Conservation (phyloP, 2,113 vertebrate species). For the Chrysochloris asiatica region DNA sequence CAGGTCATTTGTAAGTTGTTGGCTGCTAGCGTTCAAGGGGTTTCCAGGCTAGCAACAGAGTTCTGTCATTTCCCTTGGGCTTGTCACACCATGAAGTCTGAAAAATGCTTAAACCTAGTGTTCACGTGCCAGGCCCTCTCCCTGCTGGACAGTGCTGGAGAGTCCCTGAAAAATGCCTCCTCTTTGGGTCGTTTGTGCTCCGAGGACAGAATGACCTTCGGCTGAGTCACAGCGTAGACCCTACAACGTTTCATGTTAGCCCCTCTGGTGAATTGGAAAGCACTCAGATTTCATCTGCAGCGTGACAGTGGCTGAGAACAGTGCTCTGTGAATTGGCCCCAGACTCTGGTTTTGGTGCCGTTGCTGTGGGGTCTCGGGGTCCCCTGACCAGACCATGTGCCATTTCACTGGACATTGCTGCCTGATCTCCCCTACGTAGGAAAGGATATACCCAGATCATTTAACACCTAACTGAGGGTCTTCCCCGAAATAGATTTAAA, state of each 20-base stretch:
- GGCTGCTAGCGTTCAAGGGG: neutral
- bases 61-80: neutral
- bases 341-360: no score
- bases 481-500: neutral
- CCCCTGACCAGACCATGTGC: neutral
- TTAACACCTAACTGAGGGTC: neutral
- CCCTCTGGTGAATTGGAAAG: neutral
- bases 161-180: neutral
- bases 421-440: neutral
- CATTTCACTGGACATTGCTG: neutral
- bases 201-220: neutral
- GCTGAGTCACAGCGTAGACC: fast-evolving
- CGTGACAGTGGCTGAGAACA: neutral
- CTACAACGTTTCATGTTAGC: fast-evolving
- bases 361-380: fast-evolving
- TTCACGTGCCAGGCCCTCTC: neutral
- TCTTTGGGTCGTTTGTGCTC: neutral
- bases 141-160: neutral
- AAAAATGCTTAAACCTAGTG: neutral
- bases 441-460: neutral
- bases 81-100: neutral
- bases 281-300: neutral
- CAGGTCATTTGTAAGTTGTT: neutral
- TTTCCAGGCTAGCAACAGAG: neutral
- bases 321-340: neutral